Evolutionary conservation across 2,113 vertebrate species (phyloP), one percentile per base, ranked within the genome.

Genomic region (Corythaeola cristata): DNA sequence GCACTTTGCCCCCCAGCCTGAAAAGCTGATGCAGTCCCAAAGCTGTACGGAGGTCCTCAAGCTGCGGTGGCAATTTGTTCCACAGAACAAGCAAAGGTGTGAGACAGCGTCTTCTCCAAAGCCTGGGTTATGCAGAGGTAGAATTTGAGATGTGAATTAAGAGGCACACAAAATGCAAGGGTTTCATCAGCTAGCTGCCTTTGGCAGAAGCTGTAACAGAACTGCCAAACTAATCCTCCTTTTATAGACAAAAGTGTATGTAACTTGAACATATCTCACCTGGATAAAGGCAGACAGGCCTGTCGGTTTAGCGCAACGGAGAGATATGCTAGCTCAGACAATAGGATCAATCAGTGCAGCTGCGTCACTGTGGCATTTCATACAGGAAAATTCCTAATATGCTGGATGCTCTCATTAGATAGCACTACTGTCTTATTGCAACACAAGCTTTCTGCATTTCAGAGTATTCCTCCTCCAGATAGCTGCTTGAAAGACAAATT

Each of bases 21-120:
- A 22, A 62, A 89, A 69, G 50, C 1, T 68, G 66, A 49, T 47
- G 19, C 0, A 1, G 32, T 44, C 14, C 37, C 71, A 78, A 3
- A 0, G 2, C 21, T 23, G 5, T 2, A 12, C 0, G 0, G 15
- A 55, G 69, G 47, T 32, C 52, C 22, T 30, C 52, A 62, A 12
- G 47, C 2, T 56, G 78, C 3, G 4, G 52, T 21, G 32, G 28
- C 60, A 63, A 26, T n/a, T 82, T 47, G 19, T 63, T 33, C n/a
- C 74, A 56, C 37, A 56, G 33, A 75, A 71, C 24, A 63, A 37
- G 32, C 2, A 5, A 78, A 41, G 28, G n/a, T 24, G 32, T 71
- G 73, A 85, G 44, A 26, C 26, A 75, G 88, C 60, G 59, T n/a
- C 60, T 87, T 83, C 72, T 71, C 64, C 77, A 78, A 90, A 84